Base-by-base conservation (phyloP, 30 jellyfish, hydroid and myxozoan genomes). In the Hydractinia symbiolongicarpus region DNA sequence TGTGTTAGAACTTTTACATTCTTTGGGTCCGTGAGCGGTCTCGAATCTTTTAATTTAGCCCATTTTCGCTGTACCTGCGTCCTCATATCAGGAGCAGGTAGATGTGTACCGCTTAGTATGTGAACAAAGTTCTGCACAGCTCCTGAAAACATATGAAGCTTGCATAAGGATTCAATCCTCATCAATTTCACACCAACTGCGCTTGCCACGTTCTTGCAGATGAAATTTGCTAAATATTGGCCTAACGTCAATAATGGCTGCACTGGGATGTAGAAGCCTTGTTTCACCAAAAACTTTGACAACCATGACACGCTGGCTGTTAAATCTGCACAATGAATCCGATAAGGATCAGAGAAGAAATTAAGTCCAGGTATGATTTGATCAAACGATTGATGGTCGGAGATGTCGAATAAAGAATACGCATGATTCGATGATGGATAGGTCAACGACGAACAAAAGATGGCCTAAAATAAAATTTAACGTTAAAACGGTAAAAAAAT, bases 281-380 rank as follows among this genome's bases (percentile, higher is more conserved):
- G 52, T 4, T 86, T 83, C 11, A 90, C 44, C 67, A 90, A 61
- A 60, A 71, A 86, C 53, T 71, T 82, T 21, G 90, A 57, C 30
- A 88, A 50, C 97, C 97, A 90, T 53, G 79, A 51, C 71, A 84
- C 10, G 50, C 86, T 69, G 0, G 86, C 85, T 15, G 82, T 40
- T 9, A 90, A 87, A 50, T 82, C 82, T 19, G 81, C 79, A 53
- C 94, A 82, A 72, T 90, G 89, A 50, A 91, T 84, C 20, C 93
- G 82, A 75, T 73, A 86, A 16, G 75, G 76, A 72, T 85, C 95
- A n/a, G 95, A 80, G 58, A 90, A 90, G 8, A 90, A 56, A 73
- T 90, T 88, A 40, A 90, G 77, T 9, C 97, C 97, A 57, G 97
- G 97, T 9, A 90, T 73, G 72, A 90, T 73, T 20, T 85, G 89